Evolutionary conservation across 2,888 invertebrate genomes (phyloP).

Genomic region (Melangyna quadrimaculata): DNA sequence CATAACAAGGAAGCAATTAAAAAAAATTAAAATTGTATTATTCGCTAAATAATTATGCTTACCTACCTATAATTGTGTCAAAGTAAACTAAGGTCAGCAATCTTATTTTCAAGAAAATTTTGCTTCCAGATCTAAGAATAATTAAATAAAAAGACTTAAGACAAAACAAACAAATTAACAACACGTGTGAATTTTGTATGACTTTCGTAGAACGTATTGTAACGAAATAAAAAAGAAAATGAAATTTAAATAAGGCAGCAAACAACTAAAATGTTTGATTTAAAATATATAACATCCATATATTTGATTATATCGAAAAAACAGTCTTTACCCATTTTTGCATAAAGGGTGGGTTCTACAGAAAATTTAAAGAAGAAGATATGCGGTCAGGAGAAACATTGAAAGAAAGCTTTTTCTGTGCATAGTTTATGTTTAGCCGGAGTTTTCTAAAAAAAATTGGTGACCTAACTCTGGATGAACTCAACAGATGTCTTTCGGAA

Average conservation of each 20-base stretch:
- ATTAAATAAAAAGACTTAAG: not conserved
- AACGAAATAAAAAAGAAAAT: not conserved
- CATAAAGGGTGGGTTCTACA: too few relatives aligned
- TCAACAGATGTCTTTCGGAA: too few relatives aligned
- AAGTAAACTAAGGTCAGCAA: not conserved
- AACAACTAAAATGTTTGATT: too few relatives aligned
- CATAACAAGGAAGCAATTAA: conserved; percentile 14
- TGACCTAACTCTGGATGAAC: too few relatives aligned
- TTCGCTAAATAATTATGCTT: conserved; percentile 15
- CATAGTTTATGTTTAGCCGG: too few relatives aligned
- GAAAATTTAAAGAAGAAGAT: not conserved
- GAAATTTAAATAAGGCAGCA: too few relatives aligned
- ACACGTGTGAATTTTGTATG: not conserved
- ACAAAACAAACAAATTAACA: not conserved
- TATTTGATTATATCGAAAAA: too few relatives aligned
- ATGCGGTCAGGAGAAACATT: too few relatives aligned
- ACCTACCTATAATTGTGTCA: conserved; percentile 8
- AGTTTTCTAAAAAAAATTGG: too few relatives aligned
- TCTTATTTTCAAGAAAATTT: not conserved
- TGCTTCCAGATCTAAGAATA: not conserved
- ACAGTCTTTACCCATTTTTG: too few relatives aligned
- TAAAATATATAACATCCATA: too few relatives aligned
- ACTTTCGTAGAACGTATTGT: not conserved
- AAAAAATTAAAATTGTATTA: not conserved
- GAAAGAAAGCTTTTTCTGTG: too few relatives aligned